phyloP scores from a whole-genome alignment of 2,888 invertebrate species.

The Cataglyphis altisquamis region DNA sequence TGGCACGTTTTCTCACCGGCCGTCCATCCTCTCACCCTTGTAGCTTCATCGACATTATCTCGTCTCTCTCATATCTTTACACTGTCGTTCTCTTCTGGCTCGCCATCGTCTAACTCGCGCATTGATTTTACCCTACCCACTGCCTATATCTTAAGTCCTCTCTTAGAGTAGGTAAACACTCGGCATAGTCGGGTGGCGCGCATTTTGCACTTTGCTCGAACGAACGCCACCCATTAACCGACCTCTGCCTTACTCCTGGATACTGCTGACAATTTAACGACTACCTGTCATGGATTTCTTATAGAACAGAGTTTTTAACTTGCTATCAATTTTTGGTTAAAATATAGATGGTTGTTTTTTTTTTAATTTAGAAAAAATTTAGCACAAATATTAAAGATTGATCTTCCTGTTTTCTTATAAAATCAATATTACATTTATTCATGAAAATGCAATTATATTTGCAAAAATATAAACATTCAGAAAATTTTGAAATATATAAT shows the following conservation, averaged over 20 bases:
- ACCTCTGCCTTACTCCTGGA: constrained; percentile 13
- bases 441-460: not conserved
- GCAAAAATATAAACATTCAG: not conserved
- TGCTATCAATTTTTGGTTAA: not conserved
- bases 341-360: not conserved
- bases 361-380: not conserved
- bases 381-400: not conserved
- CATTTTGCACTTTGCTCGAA: constrained; percentile 58
- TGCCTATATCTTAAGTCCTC: constrained; percentile 64
- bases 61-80: constrained; percentile 29
- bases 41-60: constrained; percentile 27
- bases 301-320: not conserved
- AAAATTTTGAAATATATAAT: not conserved
- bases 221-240: constrained; percentile 55
- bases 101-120: constrained; percentile 61
- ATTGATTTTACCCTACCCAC: constrained; percentile 78
- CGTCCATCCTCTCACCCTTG: constrained; percentile 44
- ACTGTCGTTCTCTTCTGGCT: constrained; percentile 39
- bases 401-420: not conserved
- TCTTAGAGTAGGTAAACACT: constrained; percentile 73
- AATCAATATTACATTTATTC: not conserved
- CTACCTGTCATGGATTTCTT: constrained; percentile 12
- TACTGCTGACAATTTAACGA: constrained; percentile 18
- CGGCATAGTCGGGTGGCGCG: constrained; percentile 58
- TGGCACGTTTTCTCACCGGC: constrained; percentile 52